phyloP scores from a whole-genome alignment of 2,113 vertebrate genomes.

The Podocnemis expansa region DNA sequence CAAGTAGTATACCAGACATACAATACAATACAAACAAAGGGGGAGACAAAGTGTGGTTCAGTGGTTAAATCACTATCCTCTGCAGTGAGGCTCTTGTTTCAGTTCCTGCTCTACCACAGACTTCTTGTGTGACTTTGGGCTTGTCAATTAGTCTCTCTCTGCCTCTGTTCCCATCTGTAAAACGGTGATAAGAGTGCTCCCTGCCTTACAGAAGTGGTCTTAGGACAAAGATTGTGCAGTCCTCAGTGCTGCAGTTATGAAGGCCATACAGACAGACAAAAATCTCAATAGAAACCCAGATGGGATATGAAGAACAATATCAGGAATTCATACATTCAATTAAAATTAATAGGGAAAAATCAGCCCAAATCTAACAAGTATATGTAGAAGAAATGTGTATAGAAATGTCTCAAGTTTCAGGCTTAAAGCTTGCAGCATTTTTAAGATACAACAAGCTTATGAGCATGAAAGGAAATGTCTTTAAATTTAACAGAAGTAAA shows the following conservation, averaged over 20 bases:
- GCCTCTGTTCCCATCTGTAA: not conserved
- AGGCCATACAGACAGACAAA: not conserved
- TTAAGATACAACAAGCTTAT: not conserved
- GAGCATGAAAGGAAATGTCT: constrained; percentile 34
- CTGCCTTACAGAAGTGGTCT: not conserved
- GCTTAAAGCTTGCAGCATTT: not conserved
- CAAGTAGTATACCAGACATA: not conserved
- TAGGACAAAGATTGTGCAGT: not conserved
- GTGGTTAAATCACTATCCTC: not conserved
- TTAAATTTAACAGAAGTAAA: constrained; percentile 12
- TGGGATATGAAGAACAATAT: no score
- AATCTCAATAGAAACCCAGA: no score
- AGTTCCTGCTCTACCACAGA: not conserved
- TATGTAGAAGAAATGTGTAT: not conserved
- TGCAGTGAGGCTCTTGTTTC: not conserved
- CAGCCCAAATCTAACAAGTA: not conserved
- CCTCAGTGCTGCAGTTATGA: not conserved
- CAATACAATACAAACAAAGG: not conserved
- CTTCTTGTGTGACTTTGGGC: not conserved
- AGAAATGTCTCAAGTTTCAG: not conserved
- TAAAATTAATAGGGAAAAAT: not conserved
- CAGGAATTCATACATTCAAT: not conserved
- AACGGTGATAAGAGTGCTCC: not conserved
- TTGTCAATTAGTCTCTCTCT: not conserved
- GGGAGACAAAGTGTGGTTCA: not conserved